These are phyloP conservation scores for Ctenochaetus hawaiiensis DNA, from an alignment of 2,797 vertebrate genomes.

Conservation along the genomic window DNA sequence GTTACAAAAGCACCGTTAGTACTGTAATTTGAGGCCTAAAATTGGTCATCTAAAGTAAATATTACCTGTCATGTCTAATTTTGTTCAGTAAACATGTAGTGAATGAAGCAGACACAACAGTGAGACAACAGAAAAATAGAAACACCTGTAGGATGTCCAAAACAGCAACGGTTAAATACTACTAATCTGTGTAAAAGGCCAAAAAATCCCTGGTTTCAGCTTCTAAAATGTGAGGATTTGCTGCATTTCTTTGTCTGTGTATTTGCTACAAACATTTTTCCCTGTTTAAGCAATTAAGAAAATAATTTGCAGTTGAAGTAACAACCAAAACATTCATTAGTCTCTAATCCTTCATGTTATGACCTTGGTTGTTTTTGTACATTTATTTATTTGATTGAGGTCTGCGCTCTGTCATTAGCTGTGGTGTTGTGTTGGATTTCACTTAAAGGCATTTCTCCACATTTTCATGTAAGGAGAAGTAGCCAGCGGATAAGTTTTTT, in stretches of 20 bases:
- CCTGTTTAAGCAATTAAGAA: neutral
- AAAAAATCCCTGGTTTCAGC: neutral
- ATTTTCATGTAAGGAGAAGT: neutral
- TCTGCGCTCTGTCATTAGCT: neutral
- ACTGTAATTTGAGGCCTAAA: constrained; percentile 53
- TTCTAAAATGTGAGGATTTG: neutral
- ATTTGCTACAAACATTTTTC: neutral
- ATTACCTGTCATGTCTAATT: constrained; percentile 48
- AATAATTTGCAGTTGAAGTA: neutral
- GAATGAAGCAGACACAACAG: constrained; percentile 1
- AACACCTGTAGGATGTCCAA: neutral
- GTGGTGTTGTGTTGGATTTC: neutral
- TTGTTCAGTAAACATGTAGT: constrained; percentile 36
- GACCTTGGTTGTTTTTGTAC: neutral
- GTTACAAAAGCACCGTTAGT: constrained; percentile 23
- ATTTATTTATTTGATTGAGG: neutral
- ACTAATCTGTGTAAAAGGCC: neutral
- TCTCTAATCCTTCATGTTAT: neutral
- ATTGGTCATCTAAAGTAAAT: constrained; percentile 39
- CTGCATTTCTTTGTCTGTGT: neutral
- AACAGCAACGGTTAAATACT: neutral
- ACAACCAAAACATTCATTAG: neutral
- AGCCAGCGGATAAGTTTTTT: neutral
- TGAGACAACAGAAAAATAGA: neutral
- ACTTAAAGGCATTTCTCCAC: neutral